Base-by-base conservation (phyloP, 2,113 vertebrate genomes). In the Seriola aureovittata region DNA sequence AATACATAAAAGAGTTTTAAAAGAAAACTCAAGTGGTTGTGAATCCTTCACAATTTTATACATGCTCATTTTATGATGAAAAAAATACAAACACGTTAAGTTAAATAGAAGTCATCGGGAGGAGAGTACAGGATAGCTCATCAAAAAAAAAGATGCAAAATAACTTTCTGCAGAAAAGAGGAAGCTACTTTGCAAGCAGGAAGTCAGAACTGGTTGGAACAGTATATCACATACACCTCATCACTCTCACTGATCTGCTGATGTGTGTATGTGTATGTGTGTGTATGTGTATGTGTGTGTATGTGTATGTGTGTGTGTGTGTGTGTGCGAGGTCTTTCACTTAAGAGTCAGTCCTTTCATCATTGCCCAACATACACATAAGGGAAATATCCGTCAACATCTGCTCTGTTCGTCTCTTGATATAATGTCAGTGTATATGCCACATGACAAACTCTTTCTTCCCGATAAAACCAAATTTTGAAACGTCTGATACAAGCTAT, bases 151-250 rank as follows among this genome's bases (percentile, higher is more conserved):
- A 5, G 4, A 50, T 34, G n/a, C 8, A 29, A 16, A 62, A 64
- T 64, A 71, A 81, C 2, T 0, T 36, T 80, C 57, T 88, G 75
- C 58, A 78, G 65, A 71, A 82, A 84, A 78, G 71, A 80, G 89
- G 85, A 90, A 91, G 82, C 62, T 54, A 65, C 55, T 16, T 38
- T 67, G 65, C 67, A n/a, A 21, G 40, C 70, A 83, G 83, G 90
- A 90, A 89, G 84, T 84, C 44, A 66, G 55, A 77, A 21, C 46
- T 19, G 21, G 55, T 85, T 71, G n/a, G 40, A 79, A 72, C 6
- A 38, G 50, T 5, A 63, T 69, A 23, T 4, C 69, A 57, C 42
- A 38, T 11, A 59, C 13, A 0, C 54, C 42, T 58, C 29, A 78
- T 60, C 36, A 32, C 44, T 42, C 23, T 48, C 14, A 44, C 38